These are phyloP conservation scores for Leucoptera coffeella DNA, from an alignment of 2,888 invertebrate species.

Conservation along the genomic window DNA sequence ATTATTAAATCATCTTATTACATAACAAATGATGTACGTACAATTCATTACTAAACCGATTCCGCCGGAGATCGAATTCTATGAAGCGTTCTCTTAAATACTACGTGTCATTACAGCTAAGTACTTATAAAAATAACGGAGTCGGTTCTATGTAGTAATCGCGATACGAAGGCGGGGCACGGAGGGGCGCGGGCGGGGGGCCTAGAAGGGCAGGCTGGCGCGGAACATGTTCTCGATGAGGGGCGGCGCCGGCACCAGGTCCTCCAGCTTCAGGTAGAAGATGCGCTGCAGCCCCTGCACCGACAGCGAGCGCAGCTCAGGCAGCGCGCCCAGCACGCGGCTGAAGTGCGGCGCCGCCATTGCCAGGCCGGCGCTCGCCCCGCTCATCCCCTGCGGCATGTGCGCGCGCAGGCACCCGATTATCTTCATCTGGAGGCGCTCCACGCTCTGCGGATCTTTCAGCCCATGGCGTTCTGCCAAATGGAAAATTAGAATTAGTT, in stretches of 20 bases:
- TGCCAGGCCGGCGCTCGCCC: slow-evolving; percentile 78
- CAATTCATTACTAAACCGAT: no score
- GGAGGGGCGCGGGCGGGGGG: slow-evolving; percentile 10
- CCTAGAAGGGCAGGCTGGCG: slow-evolving; percentile 87
- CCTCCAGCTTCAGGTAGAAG: slow-evolving; percentile 89
- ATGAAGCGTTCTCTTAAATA: slow-evolving; percentile 27
- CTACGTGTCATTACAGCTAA: slow-evolving; percentile 11
- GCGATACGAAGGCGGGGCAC: slow-evolving; percentile 37
- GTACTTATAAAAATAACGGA: slow-evolving; percentile 47
- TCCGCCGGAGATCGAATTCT: slow-evolving; percentile 45
- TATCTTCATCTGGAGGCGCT: slow-evolving; percentile 94
- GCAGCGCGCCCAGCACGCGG: slow-evolving; percentile 83
- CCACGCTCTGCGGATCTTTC: slow-evolving; percentile 86
- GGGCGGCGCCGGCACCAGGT: slow-evolving; percentile 85
- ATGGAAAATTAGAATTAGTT: no score
- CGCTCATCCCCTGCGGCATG: slow-evolving; percentile 85
- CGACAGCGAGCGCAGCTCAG: slow-evolving; percentile 86
- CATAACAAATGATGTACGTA: no score
- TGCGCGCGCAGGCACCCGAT: slow-evolving; percentile 93
- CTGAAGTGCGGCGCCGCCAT: slow-evolving; percentile 92
- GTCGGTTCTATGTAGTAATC: slow-evolving; percentile 31
- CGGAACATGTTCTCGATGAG: slow-evolving; percentile 95
- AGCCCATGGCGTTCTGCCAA: slow-evolving; percentile 93
- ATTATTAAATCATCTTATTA: no score
- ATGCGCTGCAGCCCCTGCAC: slow-evolving; percentile 92